Evolutionary conservation across 1,140 invertebrate genomes (phyloP), one percentile per base, ranked within the genome.

Genomic region (Leptinotarsa undecemlineata): DNA sequence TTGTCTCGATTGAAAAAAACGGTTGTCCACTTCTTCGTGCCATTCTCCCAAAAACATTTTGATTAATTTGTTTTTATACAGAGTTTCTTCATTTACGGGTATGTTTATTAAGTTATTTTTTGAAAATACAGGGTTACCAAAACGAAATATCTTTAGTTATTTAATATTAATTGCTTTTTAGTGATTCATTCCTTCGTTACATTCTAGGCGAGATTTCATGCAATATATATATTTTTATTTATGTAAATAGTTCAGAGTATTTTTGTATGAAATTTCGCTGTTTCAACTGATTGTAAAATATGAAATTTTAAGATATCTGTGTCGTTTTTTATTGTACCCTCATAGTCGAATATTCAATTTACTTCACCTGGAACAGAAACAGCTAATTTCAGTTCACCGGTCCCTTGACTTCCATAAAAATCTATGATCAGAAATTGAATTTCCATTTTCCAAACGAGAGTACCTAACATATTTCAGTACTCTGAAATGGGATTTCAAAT

Each of bases 41-140:
- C 71, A 72, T 72, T 64, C 48, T 20, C 63, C 33, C 5, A 4
- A 57, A 19, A 57, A 57, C 17, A 17, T 14, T 57, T 57, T 57
- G 6, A 57, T 0, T 57, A 6, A 57, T 57, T 57, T 57, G 51
- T 57, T 57, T 57, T 57, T 57, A 57, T 57, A 17, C 3, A 57
- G n/a, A 57, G 13, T 57, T 57, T 57, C 48, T 66, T 13, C 42
- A 15, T 72, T 19, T 66, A 33, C 21, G 48, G 42, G n/a, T 72
- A 23, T 72, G 51, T 66, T 72, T 60, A 26, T 69, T 57, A 61
- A 23, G 20, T 63, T 64, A 64, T 64, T 48, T 42, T 64, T 47
- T 63, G 48, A 66, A 66, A 21, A 67, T 67, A 72, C 71, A 72
- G 71, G 71, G 71, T 72, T 72, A 72, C 71, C 71, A 72, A 72